Conservation (phyloP, 2,888 invertebrate genomes). For the Syrphus vitripennis region DNA sequence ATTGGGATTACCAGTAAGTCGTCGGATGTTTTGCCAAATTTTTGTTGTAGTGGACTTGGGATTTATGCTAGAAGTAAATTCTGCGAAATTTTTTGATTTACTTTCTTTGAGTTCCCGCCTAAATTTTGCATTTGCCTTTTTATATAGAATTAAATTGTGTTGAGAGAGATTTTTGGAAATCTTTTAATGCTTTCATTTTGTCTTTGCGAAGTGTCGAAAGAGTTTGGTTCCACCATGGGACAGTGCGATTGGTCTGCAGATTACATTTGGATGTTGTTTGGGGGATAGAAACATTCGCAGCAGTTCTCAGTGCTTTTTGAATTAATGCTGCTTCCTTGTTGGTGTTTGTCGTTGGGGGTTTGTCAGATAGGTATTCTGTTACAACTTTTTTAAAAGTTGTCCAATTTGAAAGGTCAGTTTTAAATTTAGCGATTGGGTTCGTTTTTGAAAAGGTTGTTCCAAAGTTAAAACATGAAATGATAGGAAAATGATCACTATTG, state of each 20-base stretch:
- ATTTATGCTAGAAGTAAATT: constrained; percentile 10
- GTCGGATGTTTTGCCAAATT: constrained; percentile 31
- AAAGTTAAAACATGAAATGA: background rate
- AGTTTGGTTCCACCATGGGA: background rate
- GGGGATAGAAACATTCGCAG: background rate
- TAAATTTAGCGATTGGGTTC: background rate
- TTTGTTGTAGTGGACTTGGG: background rate
- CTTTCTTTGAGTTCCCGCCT: background rate
- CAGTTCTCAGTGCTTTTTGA: constrained; percentile 7
- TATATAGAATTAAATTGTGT: background rate
- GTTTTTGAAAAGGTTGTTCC: background rate
- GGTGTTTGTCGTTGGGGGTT: background rate
- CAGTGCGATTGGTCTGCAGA: background rate
- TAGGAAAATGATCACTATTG: constrained; percentile 43
- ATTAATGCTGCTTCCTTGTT: background rate
- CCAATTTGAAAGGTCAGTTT: background rate
- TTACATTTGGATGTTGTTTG: background rate
- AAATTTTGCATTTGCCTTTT: constrained; percentile 2
- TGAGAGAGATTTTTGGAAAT: constrained; percentile 21
- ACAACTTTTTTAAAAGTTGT: background rate
- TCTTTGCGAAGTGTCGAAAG: background rate
- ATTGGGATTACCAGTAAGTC: constrained; percentile 14
- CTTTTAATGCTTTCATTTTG: constrained; percentile 14
- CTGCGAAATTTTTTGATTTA: constrained; percentile 16
- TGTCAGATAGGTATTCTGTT: background rate